Conservation (phyloP, 2,888 invertebrate genomes). For the Pandemis corylana region DNA sequence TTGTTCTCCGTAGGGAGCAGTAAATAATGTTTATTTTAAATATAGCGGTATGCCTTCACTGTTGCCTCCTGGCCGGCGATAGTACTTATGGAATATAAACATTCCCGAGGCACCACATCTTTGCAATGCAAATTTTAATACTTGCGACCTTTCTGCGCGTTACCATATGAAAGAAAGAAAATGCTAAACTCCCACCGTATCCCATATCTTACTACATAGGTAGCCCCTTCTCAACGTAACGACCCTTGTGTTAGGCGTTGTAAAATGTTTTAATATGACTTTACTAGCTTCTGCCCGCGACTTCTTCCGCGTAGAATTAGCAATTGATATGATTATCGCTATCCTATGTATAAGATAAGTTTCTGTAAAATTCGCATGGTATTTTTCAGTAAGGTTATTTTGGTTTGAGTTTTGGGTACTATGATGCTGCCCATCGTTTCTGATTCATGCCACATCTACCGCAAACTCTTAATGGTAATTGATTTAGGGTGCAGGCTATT, state of each 20-base stretch:
- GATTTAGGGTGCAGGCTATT: too few species aligned
- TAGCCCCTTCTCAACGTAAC: neutral
- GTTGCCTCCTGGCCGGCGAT: neutral
- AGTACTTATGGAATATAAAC: constrained; percentile 8
- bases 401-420: too few species aligned
- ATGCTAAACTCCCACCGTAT: constrained; percentile 1
- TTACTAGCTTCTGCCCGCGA: neutral
- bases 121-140: constrained; percentile 33
- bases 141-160: constrained; percentile 20
- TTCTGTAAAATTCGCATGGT: too few species aligned
- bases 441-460: too few species aligned
- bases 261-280: neutral
- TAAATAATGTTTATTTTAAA: neutral
- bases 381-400: too few species aligned
- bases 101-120: constrained; percentile 1
- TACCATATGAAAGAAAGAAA: constrained; percentile 31
- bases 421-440: too few species aligned
- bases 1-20: neutral
- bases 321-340: too few species aligned
- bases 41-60: neutral
- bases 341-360: too few species aligned
- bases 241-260: too few species aligned
- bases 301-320: neutral
- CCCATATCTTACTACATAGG: neutral
- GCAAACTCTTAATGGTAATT: too few species aligned